Evolutionary conservation across 2,797 vertebrate genomes (phyloP).

Genomic region (Arrhamphus sclerolepis): DNA sequence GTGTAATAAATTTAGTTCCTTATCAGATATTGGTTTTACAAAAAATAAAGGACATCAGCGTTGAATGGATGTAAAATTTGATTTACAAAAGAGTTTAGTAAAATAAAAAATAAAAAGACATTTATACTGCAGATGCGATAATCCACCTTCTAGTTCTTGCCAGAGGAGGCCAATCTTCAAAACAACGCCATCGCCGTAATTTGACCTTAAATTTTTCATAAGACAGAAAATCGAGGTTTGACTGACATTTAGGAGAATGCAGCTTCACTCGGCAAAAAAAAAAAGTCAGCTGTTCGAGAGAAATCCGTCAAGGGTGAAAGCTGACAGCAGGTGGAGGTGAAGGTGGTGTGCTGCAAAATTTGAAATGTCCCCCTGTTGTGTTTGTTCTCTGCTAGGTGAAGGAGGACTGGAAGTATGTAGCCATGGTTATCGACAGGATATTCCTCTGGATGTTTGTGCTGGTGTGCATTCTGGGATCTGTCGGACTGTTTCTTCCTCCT

Average conservation of each 20-base stretch:
- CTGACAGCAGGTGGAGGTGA: slow-evolving; percentile 60
- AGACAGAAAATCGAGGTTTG: slow-evolving; percentile 45
- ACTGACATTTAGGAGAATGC: slow-evolving; percentile 68
- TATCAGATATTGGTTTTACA: too few relatives aligned
- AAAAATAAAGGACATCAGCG: too few relatives aligned
- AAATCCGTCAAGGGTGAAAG: slow-evolving; percentile 71
- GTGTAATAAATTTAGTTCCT: too few relatives aligned
- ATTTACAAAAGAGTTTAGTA: too few relatives aligned
- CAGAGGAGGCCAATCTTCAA: slow-evolving; percentile 16
- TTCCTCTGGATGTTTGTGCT: slow-evolving; percentile 96
- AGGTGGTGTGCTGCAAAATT: slow-evolving; percentile 46
- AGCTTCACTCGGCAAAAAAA: slow-evolving; percentile 63
- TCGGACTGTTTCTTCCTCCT: slow-evolving; percentile 92
- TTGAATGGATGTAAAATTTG: too few relatives aligned
- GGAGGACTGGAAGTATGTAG: slow-evolving; percentile 96
- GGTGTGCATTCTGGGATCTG: slow-evolving; percentile 91
- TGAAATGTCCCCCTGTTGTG: slow-evolving; percentile 49
- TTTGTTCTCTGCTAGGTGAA: slow-evolving; percentile 84
- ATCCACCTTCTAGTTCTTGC: slow-evolving; percentile 1
- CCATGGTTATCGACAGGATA: slow-evolving; percentile 95
- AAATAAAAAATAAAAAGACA: too few relatives aligned
- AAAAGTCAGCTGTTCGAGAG: slow-evolving; percentile 54
- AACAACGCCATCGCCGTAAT: slow-evolving; percentile 37
- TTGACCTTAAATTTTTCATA: slow-evolving; percentile 66
- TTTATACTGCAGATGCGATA: not conserved